Evolutionary conservation across 1,140 invertebrate species (phyloP), one percentile per base, ranked within the genome.

Genomic region (Drosophila dunni): DNA sequence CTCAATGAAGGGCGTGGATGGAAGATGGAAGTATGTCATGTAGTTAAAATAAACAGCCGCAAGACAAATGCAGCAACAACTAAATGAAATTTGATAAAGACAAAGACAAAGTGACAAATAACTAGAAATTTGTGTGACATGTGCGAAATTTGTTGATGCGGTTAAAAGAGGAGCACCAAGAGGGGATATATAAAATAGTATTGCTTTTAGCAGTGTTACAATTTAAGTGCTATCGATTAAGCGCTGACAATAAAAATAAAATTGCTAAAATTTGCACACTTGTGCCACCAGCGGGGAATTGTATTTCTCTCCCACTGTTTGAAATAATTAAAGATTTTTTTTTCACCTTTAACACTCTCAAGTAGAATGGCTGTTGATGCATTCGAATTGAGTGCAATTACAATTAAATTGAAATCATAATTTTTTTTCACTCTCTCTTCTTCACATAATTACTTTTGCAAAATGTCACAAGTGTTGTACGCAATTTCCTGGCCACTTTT

Each of bases 371-470:
- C n/a, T 29, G 7, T 29, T 58, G 8, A 61, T 50, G 7, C 15
- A 36, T 38, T 63, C 7, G 7, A 7, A 40, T 56, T 51, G 42
- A 60, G 48, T 38, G 54, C 70, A 74, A 74, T 69, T 69, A 62
- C 56, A 50, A 69, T 69, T 36, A 69, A 74, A 74, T 50, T 74
- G 33, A 57, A 56, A 68, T 73, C 51, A 65, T 34, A 46, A 29
- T 3, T 29, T 48, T 66, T 40, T 72, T 42, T 20, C 63, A 15
- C 17, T 34, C n/a, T 63, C 0, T 20, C 11, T 33, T 54, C 15
- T 42, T 24, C 40, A 69, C 73, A 81, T 85, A 88, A 79, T 82
- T 79, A 79, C 75, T 67, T 67, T 38, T 9, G 40, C 63, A 66
- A 75, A 82, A 48, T 78, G 50, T n/a, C 45, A 61, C 71, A 81